A percentile compares a stretch with the other conserved stretches of the same genome.
Evolutionary conservation across 2,888 invertebrate species (phyloP).

Genomic region (Piscicola geometra): DNA sequence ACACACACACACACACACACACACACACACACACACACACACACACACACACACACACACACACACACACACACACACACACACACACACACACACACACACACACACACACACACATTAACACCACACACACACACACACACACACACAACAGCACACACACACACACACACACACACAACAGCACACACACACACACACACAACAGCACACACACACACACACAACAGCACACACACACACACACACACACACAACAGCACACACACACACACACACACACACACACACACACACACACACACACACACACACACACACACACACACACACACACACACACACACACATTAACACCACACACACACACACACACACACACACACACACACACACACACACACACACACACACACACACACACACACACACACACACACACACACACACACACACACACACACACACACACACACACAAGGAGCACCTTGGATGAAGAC

Average conservation of each 20-base stretch:
- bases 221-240: neutral
- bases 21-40: conserved; percentile 28
- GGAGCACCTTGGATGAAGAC: no score
- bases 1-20: conserved; percentile 31
- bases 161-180: conserved; percentile 4
- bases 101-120: conserved; percentile 27
- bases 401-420: conserved; percentile 19
- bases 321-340: conserved; percentile 7
- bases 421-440: conserved; percentile 25
- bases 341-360: conserved; percentile 7
- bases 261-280: conserved; percentile 17
- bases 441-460: conserved; percentile 21
- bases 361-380: conserved; percentile 16
- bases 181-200: neutral
- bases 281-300: conserved; percentile 24
- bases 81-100: conserved; percentile 24
- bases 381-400: conserved; percentile 19
- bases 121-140: conserved; percentile 21
- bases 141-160: neutral
- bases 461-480: conserved; percentile 32
- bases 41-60: conserved; percentile 28
- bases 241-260: conserved; percentile 1
- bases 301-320: conserved; percentile 15
- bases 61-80: conserved; percentile 25
- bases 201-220: neutral